Conservation (phyloP, 1,140 invertebrate genomes). For the Danaus melanippus region DNA sequence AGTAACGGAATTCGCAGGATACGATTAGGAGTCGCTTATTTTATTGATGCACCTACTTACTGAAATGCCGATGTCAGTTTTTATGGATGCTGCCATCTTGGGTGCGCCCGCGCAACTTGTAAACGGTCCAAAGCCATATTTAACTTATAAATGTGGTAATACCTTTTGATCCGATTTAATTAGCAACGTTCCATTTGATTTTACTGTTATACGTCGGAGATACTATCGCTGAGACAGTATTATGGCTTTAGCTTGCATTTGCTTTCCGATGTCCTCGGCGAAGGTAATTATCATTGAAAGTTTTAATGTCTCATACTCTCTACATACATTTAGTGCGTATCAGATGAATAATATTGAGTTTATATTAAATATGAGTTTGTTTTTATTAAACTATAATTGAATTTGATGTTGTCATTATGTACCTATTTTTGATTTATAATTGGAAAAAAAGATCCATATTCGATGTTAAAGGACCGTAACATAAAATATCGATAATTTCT, state of each 20-base stretch:
- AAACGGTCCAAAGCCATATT: conserved; percentile 35
- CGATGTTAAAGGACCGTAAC: too few relatives aligned
- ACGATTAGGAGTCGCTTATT: conserved; percentile 46
- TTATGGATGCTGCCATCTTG: conserved; percentile 22
- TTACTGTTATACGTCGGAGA: conserved; percentile 25
- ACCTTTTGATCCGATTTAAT: conserved; percentile 41
- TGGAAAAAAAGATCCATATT: too few relatives aligned
- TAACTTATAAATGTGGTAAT: conserved; percentile 32
- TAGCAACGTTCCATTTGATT: conserved; percentile 32
- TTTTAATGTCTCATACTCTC: too few relatives aligned
- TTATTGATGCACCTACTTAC: conserved; percentile 50
- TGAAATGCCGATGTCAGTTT: conserved; percentile 28
- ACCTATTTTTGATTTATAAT: too few relatives aligned
- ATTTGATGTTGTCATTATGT: too few relatives aligned
- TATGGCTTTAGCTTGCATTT: conserved; percentile 18
- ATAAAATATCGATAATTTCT: too few relatives aligned
- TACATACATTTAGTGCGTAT: too few relatives aligned
- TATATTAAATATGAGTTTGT: too few relatives aligned
- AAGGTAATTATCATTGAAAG: conserved; percentile 13
- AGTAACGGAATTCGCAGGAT: conserved; percentile 6
- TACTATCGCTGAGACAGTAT: conserved; percentile 16
- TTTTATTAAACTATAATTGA: too few relatives aligned
- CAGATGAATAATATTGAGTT: too few relatives aligned
- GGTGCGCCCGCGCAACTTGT: conserved; percentile 27
- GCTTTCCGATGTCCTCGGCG: background rate